Conservation (phyloP, 1,140 invertebrate genomes). For the Drosophila tropicalis region DNA sequence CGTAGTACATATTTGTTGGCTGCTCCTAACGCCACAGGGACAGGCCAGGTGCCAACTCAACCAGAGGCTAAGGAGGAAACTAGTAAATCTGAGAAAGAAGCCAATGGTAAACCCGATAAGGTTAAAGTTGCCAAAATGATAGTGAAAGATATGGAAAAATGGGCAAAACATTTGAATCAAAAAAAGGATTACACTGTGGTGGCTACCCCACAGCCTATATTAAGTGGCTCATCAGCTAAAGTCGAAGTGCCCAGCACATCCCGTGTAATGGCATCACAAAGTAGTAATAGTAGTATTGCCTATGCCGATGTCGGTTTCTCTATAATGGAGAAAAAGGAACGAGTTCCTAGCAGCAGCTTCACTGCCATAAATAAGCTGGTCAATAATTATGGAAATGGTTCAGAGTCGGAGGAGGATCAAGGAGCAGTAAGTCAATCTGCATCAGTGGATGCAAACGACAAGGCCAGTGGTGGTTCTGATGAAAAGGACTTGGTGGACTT, state of each 20-base stretch:
- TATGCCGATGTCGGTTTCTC: slow-evolving; percentile 96
- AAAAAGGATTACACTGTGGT: slow-evolving; percentile 91
- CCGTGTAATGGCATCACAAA: slow-evolving; percentile 74
- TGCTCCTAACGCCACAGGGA: slow-evolving; percentile 84
- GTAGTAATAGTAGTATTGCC: slow-evolving; percentile 77
- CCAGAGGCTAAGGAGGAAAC: slow-evolving; percentile 53
- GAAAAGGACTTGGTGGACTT: slow-evolving; percentile 90
- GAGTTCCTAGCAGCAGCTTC: slow-evolving; percentile 34
- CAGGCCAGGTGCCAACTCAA: slow-evolving; percentile 68
- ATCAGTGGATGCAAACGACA: background rate
- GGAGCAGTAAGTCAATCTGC: slow-evolving; percentile 83
- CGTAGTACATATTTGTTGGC: slow-evolving; percentile 92
- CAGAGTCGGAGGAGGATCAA: slow-evolving; percentile 81
- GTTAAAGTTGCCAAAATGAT: slow-evolving; percentile 99
- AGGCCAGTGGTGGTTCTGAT: slow-evolving; percentile 83
- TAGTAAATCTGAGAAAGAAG: slow-evolving; percentile 67
- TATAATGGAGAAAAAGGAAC: slow-evolving; percentile 89
- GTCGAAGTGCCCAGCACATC: slow-evolving; percentile 63
- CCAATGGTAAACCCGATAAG: slow-evolving; percentile 88
- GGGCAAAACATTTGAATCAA: slow-evolving; percentile 98
- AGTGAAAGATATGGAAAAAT: slow-evolving; percentile 97
- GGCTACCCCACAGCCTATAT: slow-evolving; percentile 68
- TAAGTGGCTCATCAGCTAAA: background rate
- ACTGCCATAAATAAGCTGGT: slow-evolving; percentile 85
- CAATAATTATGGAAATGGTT: slow-evolving; percentile 88